Base-by-base conservation (phyloP, 2,888 invertebrate genomes). In the Drosophila quinaria region DNA sequence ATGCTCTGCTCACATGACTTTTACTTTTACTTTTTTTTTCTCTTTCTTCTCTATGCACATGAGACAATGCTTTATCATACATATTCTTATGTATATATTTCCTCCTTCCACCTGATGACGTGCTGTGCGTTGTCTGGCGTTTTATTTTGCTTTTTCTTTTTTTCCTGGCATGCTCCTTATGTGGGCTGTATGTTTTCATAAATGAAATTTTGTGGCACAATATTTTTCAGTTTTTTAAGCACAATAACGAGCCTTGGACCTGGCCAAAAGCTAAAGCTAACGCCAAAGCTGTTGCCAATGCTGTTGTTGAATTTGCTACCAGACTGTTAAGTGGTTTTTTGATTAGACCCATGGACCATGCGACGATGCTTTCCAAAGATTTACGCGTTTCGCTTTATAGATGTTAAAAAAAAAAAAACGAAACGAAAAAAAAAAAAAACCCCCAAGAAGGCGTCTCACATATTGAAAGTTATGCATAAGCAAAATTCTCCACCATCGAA, bases 251-350 rank as follows among this genome's bases (percentile, higher is more conserved):
- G 78, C 62, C 50, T 44, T 50, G 54, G 46, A 49, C 50, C 47
- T 35, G 51, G 49, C 39, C 39, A 47, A 46, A 46, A 55, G 51
- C 54, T 17, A 19, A 44, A 42, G 31, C 50, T 8, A 33, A 44
- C 42, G 61, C 29, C 29, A 46, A 46, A 56, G 51, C 54, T 17
- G 19, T 33, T 35, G 31, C 50, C 11, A 25, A 44, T 42, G 61
- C 61, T 25, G 29, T 29, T 46, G 39, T 17, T 6, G 37, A 11
- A n/a, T 29, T 63, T 47, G 70, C 70, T 35, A 69, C 51, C 56
- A 70, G 78, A 81, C 75, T 76, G 81, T 81, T 87, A 87, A 83
- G 82, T 83, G 88, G 86, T 85, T 87, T 85, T 87, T 81, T 83
- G 88, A 87, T 87, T 83, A 87, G 85, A 87, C 76, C 77, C 58